Evolutionary conservation across 2,113 vertebrate species (phyloP).

Genomic region (Solenodon paradoxus): DNA sequence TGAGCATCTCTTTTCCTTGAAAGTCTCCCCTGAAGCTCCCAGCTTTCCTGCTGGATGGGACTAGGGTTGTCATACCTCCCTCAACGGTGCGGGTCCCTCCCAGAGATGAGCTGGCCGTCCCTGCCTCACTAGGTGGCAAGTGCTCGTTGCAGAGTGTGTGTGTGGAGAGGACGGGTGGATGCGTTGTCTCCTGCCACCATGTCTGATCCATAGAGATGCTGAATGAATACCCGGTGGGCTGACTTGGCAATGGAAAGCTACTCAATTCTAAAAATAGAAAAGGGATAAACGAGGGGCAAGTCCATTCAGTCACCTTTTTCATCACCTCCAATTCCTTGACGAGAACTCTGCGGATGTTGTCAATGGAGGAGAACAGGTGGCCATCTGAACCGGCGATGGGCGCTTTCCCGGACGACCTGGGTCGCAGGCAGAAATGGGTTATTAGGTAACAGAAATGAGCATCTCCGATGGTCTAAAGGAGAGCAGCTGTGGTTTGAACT

Average conservation of each 20-base stretch:
- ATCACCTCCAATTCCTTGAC: not conserved
- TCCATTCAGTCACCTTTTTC: not conserved
- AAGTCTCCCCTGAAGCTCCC: not conserved
- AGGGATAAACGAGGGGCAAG: not conserved
- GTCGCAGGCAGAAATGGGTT: not conserved
- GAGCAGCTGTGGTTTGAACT: not conserved
- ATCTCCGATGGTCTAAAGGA: not conserved
- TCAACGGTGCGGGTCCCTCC: not conserved
- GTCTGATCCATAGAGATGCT: not conserved
- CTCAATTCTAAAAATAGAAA: not conserved
- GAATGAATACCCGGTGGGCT: not conserved
- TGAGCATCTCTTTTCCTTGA: not conserved
- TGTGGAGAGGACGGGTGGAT: not conserved
- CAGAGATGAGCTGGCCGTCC: not conserved
- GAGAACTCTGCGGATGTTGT: not conserved
- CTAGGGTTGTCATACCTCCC: not conserved
- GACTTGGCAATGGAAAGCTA: not conserved
- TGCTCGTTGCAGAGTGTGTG: not conserved
- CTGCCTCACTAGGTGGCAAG: not conserved
- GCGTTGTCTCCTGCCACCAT: not conserved
- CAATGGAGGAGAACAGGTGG: not conserved
- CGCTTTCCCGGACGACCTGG: not conserved
- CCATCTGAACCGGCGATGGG: not conserved
- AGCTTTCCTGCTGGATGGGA: not conserved
- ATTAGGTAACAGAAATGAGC: not conserved